Percentiles rank a stretch among this genome's conserved stretches.
Conservation (phyloP, 2,888 invertebrate species). For the Microchrysa polita region DNA sequence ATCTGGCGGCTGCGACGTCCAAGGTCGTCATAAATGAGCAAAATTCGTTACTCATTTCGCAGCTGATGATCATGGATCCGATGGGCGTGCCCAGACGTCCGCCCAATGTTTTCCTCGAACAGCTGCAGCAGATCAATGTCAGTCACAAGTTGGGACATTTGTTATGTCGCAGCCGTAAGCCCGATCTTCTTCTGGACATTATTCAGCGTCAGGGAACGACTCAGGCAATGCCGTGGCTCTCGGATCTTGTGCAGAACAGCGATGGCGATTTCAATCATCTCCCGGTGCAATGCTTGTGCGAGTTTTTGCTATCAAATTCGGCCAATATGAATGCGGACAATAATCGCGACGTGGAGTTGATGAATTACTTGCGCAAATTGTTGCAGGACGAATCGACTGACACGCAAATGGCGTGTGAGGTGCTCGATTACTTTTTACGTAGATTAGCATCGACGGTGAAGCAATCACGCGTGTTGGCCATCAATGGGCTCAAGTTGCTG, state of each 20-base stretch:
- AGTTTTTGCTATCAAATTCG: constrained; percentile 83
- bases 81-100: constrained; percentile 84
- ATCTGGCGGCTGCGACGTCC: constrained; percentile 89
- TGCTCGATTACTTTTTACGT: constrained; percentile 88
- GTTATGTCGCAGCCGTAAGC: constrained; percentile 86
- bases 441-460: constrained; percentile 84
- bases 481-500: constrained; percentile 74
- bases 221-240: constrained; percentile 97
- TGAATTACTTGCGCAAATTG: constrained; percentile 69
- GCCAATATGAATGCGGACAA: constrained; percentile 74
- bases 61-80: constrained; percentile 87
- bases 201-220: constrained; percentile 90
- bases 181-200: constrained; percentile 91
- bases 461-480: constrained; percentile 80
- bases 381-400: constrained; percentile 67
- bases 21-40: constrained; percentile 91
- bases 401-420: constrained; percentile 78
- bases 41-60: constrained; percentile 84
- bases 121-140: constrained; percentile 79
- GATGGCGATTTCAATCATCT: constrained; percentile 81
- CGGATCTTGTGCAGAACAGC: constrained; percentile 90
- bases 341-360: constrained; percentile 75
- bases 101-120: constrained; percentile 79
- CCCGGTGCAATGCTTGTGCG: constrained; percentile 97
- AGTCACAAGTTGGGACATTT: constrained; percentile 86